phyloP scores from a whole-genome alignment of 37 sponge, comb jelly and placozoan genomes.

The Hexactinellida sp. region DNA sequence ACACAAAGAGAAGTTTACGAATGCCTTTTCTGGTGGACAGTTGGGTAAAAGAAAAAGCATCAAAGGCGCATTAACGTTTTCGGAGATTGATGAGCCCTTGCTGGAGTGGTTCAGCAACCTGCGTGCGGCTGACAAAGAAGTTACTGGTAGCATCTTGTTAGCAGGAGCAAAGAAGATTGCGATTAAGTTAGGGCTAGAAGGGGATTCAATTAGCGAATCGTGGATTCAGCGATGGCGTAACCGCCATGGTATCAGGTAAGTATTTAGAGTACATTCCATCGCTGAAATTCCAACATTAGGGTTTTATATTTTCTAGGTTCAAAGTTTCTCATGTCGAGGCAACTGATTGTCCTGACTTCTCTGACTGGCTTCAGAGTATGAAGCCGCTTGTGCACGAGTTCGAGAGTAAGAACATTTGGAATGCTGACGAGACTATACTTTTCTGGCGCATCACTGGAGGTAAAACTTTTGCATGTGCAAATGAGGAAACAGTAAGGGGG shows the following conservation, averaged over 20 bases:
- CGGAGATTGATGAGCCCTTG: neutral
- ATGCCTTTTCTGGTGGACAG: neutral
- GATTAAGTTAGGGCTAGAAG: neutral
- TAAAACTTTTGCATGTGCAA: neutral
- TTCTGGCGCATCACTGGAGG: neutral
- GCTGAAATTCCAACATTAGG: neutral
- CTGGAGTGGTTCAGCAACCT: neutral
- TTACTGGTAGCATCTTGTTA: neutral
- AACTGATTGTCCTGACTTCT: neutral
- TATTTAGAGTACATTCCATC: too few relatives aligned
- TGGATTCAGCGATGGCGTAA: neutral
- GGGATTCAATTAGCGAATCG: neutral
- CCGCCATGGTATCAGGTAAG: neutral
- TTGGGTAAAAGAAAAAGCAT: neutral
- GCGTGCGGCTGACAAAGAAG: neutral
- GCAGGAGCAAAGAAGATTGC: neutral
- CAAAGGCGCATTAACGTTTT: neutral
- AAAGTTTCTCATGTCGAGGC: neutral
- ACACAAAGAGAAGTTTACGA: neutral
- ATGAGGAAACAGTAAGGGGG: neutral
- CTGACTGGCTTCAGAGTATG: neutral
- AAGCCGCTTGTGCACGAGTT: neutral
- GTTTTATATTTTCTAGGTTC: neutral
- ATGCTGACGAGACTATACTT: neutral
- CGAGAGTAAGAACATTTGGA: neutral